Percentiles rank a stretch among this genome's conserved stretches.
Evolutionary conservation across 2,888 invertebrate species (phyloP).

Genomic region (Globia sparganii): DNA sequence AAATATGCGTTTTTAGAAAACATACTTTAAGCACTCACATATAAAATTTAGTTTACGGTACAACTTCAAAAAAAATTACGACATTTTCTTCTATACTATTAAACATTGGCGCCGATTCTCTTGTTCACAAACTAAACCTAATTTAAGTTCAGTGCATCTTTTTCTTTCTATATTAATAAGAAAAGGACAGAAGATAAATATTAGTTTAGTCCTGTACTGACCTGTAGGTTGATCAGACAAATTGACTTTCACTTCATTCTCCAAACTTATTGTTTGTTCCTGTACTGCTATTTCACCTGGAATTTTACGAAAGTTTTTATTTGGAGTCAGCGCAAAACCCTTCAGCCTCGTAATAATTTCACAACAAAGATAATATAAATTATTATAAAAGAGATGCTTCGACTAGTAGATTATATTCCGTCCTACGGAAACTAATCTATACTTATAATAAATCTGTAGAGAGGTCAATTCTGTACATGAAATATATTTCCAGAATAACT

Average conservation of each 20-base stretch:
- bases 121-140: too few species aligned
- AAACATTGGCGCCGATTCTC: too few species aligned
- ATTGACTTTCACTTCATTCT: conserved; percentile 34
- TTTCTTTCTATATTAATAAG: too few species aligned
- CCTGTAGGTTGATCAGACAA: conserved; percentile 53
- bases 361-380: background rate
- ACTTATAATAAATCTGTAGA: too few species aligned
- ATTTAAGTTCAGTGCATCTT: too few species aligned
- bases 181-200: too few species aligned
- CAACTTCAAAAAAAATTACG: background rate
- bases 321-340: background rate
- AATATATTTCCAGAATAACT: too few species aligned
- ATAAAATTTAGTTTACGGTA: background rate
- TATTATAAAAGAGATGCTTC: background rate
- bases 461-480: too few species aligned
- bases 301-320: background rate
- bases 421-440: background rate
- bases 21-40: accelerated
- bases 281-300: conserved; percentile 5
- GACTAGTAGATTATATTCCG: background rate
- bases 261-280: conserved; percentile 36
- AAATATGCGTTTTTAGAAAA: background rate
- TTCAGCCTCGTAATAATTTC: background rate
- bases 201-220: too few species aligned
- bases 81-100: background rate